Percentiles rank a stretch among this genome's conserved stretches.
These are phyloP conservation scores for Sebastolobus alascanus DNA, from an alignment of 2,797 vertebrate species.

Conservation along the genomic window DNA sequence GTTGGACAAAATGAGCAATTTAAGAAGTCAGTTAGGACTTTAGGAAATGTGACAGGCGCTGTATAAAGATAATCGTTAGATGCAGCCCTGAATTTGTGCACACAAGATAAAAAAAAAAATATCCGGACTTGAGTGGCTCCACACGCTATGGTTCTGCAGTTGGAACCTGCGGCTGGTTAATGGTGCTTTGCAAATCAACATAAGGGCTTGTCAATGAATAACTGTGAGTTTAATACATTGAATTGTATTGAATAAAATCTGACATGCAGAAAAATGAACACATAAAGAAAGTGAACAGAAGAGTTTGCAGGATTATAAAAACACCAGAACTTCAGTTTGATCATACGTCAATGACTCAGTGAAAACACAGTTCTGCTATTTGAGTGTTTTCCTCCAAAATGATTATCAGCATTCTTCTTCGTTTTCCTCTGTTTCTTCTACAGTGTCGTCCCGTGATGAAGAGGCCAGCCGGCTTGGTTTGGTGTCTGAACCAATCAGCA, in stretches of 20 bases:
- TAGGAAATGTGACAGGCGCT: neutral
- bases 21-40: neutral
- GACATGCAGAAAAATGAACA: slow-evolving; percentile 48
- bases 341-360: slow-evolving; percentile 6
- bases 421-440: slow-evolving; percentile 4
- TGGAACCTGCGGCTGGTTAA: neutral
- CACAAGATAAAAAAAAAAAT: neutral
- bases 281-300: slow-evolving; percentile 18
- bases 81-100: neutral
- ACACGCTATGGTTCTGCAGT: neutral
- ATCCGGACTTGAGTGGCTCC: neutral
- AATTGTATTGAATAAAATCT: slow-evolving; percentile 37
- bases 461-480: slow-evolving; percentile 19
- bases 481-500: slow-evolving; percentile 43
- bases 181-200: neutral
- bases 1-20: neutral
- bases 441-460: slow-evolving; percentile 12
- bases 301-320: slow-evolving; percentile 6
- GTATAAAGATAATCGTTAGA: neutral
- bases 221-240: slow-evolving; percentile 26
- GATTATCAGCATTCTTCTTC: neutral
- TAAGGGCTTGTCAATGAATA: neutral
- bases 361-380: slow-evolving; percentile 10
- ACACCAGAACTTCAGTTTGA: neutral
- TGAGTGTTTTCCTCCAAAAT: neutral